Evolutionary conservation across 2,797 vertebrate species (phyloP), one percentile per base, ranked within the genome.

Genomic region (Amblyraja radiata): DNA sequence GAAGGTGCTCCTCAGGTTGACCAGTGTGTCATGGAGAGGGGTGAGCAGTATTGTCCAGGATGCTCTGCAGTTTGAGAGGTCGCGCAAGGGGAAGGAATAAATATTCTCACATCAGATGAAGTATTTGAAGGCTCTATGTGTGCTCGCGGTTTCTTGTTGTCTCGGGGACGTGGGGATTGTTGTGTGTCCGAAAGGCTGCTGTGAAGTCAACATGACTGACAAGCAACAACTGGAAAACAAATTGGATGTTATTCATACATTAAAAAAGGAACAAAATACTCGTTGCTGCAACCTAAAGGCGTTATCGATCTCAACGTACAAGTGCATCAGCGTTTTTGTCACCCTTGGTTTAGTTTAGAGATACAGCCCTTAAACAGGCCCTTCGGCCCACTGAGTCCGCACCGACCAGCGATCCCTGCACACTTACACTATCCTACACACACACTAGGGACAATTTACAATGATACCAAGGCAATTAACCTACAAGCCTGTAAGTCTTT

Each of bases 171-270:
- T 71, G 63, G 71, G 71, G n/a, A 21, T 36, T 88, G 58, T 65
- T 88, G 6, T 76, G 71, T 39, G 54, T 28, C 71, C 92, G 90
- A 76, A 28, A 0, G 54, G 68, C 39, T 74, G 46, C 25, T 92
- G 71, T 92, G 39, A 76, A 92, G 71, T 92, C 46, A 76, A 76
- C 25, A 6, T 68, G 39, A 76, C 9, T 92, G 71, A 74, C 39
- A 54, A 65, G 71, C 36, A 76, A 76, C 90, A 74, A 92, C 90
- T 76, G 39, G 39, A 74, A 54, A 92, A n/a, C 71, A 92, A 92
- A 92, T 58, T 54, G 39, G 25, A 54, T 73, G 11, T 3, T 21
- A 76, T 92, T 76, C 36, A 8, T 21, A 36, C 23, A 74, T 74
- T 68, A 32, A 84, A 92, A 92, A 74, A 74, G 68, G 11, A 74